A percentile compares a stretch with the other conserved stretches of the same genome.
These are phyloP conservation scores for Andrena chrysosceles DNA, from an alignment of 2,888 invertebrate species.

Conservation along the genomic window DNA sequence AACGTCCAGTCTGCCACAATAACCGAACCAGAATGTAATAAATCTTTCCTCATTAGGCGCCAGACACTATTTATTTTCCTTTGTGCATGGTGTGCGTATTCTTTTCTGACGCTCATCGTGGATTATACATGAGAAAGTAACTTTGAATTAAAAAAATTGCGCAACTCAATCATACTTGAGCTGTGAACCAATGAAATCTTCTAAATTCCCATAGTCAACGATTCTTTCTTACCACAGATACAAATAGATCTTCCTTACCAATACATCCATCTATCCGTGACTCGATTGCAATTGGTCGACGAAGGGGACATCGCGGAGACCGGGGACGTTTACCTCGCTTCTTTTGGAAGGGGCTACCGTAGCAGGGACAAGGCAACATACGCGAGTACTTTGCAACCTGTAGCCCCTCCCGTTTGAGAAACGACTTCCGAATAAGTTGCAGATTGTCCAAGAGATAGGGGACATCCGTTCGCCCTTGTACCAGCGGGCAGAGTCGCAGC, in stretches of 20 bases:
- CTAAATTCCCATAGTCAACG: no score
- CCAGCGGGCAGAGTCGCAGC: slow-evolving; percentile 46
- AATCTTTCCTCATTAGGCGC: slow-evolving; percentile 26
- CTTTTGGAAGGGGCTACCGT: neutral
- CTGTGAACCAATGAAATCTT: no score
- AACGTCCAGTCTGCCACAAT: slow-evolving; percentile 16
- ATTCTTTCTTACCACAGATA: no score
- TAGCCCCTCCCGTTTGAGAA: neutral
- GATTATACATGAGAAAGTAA: neutral
- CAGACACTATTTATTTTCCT: neutral
- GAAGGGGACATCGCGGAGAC: no score
- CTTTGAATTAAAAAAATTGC: no score
- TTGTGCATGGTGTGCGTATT: neutral
- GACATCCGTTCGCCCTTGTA: slow-evolving; percentile 51
- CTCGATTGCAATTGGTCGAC: no score
- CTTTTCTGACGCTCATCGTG: neutral
- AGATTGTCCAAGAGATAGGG: slow-evolving; percentile 32
- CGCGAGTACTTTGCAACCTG: neutral
- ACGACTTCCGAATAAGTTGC: slow-evolving; percentile 42
- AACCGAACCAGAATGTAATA: slow-evolving; percentile 38
- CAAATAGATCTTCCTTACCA: no score
- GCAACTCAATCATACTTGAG: no score
- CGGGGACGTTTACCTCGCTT: neutral
- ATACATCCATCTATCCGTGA: no score
- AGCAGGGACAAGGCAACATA: neutral